Base-by-base conservation (phyloP, 2,888 invertebrate species). In the Tenthredo mesomela region DNA sequence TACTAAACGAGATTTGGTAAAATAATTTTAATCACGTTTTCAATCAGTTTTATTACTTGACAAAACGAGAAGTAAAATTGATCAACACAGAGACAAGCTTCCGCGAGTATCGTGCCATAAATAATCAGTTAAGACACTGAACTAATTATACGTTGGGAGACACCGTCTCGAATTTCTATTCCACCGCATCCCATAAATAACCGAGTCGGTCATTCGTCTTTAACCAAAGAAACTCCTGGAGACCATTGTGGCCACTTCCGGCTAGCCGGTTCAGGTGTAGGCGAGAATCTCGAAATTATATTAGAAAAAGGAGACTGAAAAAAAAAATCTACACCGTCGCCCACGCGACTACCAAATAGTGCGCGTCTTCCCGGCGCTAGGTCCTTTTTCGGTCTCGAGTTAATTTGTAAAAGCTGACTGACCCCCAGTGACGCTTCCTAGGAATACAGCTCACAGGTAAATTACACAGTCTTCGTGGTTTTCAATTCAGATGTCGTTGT, bases 241-340 rank as follows among this genome's bases (percentile, higher is more conserved):
- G 40, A 21, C 61, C 33, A 80, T 80, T 80, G 37, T 82, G 67
- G 82, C 50, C 50, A 82, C 43, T 70, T 82, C 82, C 67, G 67
- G n/a, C n/a, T 47, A 33, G 47, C 40, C 12, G 47, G 18, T 25
- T 54, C 6, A 80, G 58, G 61, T 61, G 82, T 82, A 70, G 82
- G 82, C 82, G 82, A 82, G 50, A 82, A 67, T 18, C 43, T 47
- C 70, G 43, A n/a, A 47, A 82, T 67, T 47, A 82, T 43, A 50
- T 65, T 82, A 29, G 21, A 80, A 80, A 80, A 80, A 61, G 25
- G n/a, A 80, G 25, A 61, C 37, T 10, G 47, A 82, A 33, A 33
- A 58, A 33, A 67, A 12, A 82, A 12, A 40, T 50, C 33, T 15
- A 70, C 29, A 21, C 12, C 5, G 12, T 65, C 80, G 80, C 80